These are phyloP conservation scores for Micoletzkya japonica DNA, from an alignment of 2,888 invertebrate species.

Conservation along the genomic window DNA sequence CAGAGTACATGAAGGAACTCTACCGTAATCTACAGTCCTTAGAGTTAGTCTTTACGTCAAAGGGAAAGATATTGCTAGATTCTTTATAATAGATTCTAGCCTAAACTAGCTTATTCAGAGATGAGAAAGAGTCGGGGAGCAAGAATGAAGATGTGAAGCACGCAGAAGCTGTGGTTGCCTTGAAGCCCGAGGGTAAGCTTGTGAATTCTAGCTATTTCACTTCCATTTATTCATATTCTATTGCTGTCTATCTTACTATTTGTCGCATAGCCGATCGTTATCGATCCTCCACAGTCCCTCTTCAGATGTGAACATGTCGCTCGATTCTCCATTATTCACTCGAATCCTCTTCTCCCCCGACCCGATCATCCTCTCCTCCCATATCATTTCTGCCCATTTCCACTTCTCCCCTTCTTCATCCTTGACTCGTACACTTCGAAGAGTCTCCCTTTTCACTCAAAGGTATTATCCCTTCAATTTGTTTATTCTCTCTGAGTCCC, in stretches of 20 bases:
- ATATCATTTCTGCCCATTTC: no score
- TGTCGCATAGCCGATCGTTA: no score
- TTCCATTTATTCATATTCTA: no score
- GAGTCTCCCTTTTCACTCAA: no score
- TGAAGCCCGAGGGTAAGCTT: constrained; percentile 16
- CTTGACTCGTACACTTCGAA: no score
- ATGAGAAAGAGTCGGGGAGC: not conserved
- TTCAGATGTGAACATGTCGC: not conserved
- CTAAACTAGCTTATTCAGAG: not conserved
- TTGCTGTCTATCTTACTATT: no score
- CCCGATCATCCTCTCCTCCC: no score
- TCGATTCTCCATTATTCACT: not conserved
- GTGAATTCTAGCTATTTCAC: not conserved
- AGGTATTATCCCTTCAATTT: no score
- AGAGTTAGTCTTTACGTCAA: not conserved
- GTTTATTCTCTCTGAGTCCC: no score
- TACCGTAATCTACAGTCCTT: not conserved
- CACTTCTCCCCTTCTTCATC: not conserved
- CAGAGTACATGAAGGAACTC: constrained; percentile 16
- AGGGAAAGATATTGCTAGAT: not conserved
- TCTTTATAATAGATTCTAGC: not conserved
- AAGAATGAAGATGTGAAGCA: not conserved
- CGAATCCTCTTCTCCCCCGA: no score
- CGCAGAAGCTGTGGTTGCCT: constrained; percentile 4
- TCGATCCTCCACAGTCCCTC: not conserved